A percentile compares a stretch with the other conserved stretches of the same genome.
Conservation (phyloP, 2,113 vertebrate genomes). For the Dolichallabes microphthalmus region DNA sequence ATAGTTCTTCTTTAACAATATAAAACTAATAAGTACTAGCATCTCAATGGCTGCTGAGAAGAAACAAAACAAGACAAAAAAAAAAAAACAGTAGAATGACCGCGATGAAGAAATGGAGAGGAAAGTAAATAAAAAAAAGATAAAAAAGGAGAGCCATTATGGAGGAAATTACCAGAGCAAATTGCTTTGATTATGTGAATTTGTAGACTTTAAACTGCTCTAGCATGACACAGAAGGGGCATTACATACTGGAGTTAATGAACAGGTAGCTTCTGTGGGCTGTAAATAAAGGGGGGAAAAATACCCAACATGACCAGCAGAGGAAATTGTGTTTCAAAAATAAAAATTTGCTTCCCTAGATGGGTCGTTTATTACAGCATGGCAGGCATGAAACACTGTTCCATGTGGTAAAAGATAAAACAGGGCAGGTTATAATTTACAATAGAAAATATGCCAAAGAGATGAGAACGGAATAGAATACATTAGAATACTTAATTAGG, state of each 20-base stretch:
- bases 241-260: background rate
- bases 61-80: conserved; percentile 1
- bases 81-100: conserved; percentile 14
- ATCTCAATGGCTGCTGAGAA: background rate
- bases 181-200: conserved; percentile 44
- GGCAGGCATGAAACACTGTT: conserved; percentile 20
- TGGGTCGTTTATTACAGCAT: conserved; percentile 25
- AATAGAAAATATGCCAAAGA: background rate
- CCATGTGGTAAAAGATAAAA: conserved; percentile 24
- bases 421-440: background rate
- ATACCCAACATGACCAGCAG: conserved; percentile 28
- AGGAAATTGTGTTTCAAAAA: conserved; percentile 40
- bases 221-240: conserved; percentile 4
- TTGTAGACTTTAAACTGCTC: conserved; percentile 25
- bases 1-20: conserved; percentile 30
- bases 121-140: conserved; percentile 6
- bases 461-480: conserved; percentile 9
- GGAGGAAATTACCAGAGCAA: conserved; percentile 24
- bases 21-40: conserved; percentile 18
- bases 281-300: conserved; percentile 27
- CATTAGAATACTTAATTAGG: conserved; percentile 26
- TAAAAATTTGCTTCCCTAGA: conserved; percentile 31
- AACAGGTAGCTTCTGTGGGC: conserved; percentile 14
- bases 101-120: conserved; percentile 10
- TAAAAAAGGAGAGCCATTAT: conserved; percentile 25